phyloP scores from a whole-genome alignment of 2,113 vertebrate genomes.

The Aptenodytes patagonicus region DNA sequence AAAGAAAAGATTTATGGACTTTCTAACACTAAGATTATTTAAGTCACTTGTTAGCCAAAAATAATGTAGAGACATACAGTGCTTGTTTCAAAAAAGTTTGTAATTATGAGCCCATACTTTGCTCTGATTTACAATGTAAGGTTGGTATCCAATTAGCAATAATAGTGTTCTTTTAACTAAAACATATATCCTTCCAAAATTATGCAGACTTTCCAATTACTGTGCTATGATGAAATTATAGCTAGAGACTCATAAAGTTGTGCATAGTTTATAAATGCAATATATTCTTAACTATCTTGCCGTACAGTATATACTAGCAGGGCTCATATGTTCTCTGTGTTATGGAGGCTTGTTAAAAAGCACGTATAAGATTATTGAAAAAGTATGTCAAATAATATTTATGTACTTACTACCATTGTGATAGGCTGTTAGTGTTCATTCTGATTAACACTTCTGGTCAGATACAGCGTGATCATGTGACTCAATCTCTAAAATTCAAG shows the following conservation, averaged over 20 bases:
- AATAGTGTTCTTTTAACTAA: constrained; percentile 75
- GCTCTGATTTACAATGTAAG: constrained; percentile 74
- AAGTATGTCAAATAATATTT: constrained; percentile 58
- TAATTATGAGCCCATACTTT: constrained; percentile 69
- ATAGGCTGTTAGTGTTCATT: constrained; percentile 30
- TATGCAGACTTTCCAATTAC: constrained; percentile 82
- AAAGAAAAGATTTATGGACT: constrained; percentile 78
- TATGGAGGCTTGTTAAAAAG: constrained; percentile 64
- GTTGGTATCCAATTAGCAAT: constrained; percentile 78
- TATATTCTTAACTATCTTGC: constrained; percentile 67
- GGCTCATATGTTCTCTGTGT: constrained; percentile 59
- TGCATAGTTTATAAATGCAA: constrained; percentile 72
- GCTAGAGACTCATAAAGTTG: constrained; percentile 75
- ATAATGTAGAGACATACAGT: constrained; percentile 77
- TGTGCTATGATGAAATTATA: constrained; percentile 74
- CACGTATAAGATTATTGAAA: constrained; percentile 61
- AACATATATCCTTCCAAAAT: constrained; percentile 76
- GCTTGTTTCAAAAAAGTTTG: constrained; percentile 72
- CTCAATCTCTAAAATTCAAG: neutral
- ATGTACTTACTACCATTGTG: constrained; percentile 44
- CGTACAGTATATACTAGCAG: constrained; percentile 41
- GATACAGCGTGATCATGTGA: neutral
- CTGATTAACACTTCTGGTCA: constrained; percentile 28
- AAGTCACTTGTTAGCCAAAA: constrained; percentile 73
- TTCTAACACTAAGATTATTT: constrained; percentile 70